A percentile compares a stretch with the other conserved stretches of the same genome.
Conservation (phyloP, 1,140 invertebrate genomes). For the Asobara japonica region DNA sequence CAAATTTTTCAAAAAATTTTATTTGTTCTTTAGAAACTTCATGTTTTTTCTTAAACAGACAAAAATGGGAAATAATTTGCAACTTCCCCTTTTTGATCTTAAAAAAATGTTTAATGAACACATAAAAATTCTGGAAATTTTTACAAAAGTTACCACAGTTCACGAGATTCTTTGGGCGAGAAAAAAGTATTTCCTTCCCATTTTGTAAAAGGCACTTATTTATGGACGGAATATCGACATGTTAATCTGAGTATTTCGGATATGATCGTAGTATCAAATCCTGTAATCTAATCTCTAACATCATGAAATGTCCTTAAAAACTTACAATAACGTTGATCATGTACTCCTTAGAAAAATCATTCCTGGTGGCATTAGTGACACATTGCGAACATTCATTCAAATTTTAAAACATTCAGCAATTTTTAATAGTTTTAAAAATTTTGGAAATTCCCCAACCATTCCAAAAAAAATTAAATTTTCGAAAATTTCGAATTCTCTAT, state of each 20-base stretch:
- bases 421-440: no score
- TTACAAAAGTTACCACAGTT: background rate
- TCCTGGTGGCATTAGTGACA: conserved; percentile 4
- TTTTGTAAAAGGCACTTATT: background rate
- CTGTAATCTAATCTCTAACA: background rate
- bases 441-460: no score
- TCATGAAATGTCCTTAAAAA: background rate
- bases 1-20: no score
- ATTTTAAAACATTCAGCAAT: no score
- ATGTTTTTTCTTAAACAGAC: no score
- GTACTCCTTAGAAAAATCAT: background rate
- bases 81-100: no score
- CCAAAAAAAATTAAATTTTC: no score
- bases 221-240: background rate
- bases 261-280: no score
- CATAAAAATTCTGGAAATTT: background rate
- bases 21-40: no score
- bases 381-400: background rate
- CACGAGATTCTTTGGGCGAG: background rate
- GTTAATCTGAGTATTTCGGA: background rate
- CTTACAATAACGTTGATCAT: background rate
- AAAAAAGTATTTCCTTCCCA: background rate
- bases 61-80: no score
- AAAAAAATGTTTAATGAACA: background rate
- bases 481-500: no score